A percentile compares a stretch with the other conserved stretches of the same genome.
phyloP scores from a whole-genome alignment of 23 tunicate species.

The Ascidia mentula region DNA sequence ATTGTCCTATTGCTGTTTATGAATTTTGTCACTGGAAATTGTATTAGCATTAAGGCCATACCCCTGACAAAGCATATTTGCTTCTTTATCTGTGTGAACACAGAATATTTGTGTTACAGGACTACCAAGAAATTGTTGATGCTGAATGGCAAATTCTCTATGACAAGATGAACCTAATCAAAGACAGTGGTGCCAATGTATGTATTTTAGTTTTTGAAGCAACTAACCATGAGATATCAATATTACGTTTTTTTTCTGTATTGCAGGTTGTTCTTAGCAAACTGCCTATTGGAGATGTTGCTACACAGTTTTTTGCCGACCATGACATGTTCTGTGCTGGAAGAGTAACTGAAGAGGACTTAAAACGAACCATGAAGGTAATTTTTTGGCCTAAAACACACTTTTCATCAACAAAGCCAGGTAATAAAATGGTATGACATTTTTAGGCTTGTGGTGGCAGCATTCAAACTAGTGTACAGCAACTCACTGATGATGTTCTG shows the following conservation, averaged over 20 bases:
- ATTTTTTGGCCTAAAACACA: not conserved
- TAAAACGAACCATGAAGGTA: conserved; percentile 96
- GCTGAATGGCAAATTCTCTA: conserved; percentile 98
- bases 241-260: not conserved
- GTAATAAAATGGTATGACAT: not conserved
- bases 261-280: conserved; percentile 83
- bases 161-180: conserved; percentile 85
- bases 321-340: conserved; percentile 99
- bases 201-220: not conserved
- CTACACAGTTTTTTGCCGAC: conserved; percentile 98
- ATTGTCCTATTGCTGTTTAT: too few species aligned
- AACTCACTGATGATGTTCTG: conserved; percentile 79
- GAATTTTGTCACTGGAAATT: too few species aligned
- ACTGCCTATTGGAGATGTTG: conserved; percentile 98
- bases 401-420: not conserved
- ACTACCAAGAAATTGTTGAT: conserved; percentile 97
- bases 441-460: conserved; percentile 85
- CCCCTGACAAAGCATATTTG: too few species aligned
- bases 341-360: conserved; percentile 82
- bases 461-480: conserved; percentile 91
- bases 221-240: not conserved
- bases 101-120: too few species aligned
- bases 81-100: too few species aligned
- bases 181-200: conserved; percentile 94
- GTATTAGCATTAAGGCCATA: too few species aligned